phyloP scores from a whole-genome alignment of 2,113 vertebrate genomes.

The Caranx melampygus region DNA sequence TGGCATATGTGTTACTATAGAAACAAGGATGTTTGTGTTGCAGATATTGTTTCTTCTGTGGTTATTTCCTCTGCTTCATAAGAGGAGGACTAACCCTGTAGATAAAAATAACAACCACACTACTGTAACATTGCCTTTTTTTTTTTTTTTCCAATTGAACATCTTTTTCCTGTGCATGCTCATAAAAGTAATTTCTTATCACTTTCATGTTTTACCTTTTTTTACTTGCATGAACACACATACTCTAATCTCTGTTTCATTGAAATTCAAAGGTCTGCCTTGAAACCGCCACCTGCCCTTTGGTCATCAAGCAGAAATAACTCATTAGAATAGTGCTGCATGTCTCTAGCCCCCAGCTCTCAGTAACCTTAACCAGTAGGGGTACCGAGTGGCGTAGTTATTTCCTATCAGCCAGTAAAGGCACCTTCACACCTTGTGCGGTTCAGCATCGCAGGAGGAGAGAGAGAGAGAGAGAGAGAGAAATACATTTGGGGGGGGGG shows the following conservation, averaged over 20 bases:
- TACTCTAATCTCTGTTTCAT: conserved; percentile 60
- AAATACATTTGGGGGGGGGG: conserved; percentile 1
- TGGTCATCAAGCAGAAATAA: conserved; percentile 68
- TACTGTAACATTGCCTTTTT: too few species aligned
- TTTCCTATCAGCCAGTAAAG: conserved; percentile 13
- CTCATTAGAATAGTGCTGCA: conserved; percentile 70
- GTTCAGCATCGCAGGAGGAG: neutral
- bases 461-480: neutral
- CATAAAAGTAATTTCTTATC: conserved; percentile 4
- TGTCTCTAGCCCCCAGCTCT: conserved; percentile 52
- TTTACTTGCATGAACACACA: conserved; percentile 31
- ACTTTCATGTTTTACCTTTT: conserved; percentile 20
- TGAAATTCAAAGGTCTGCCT: conserved; percentile 77
- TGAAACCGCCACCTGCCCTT: conserved; percentile 48
- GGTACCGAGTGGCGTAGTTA: conserved; percentile 7
- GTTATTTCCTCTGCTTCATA: conserved; percentile 26
- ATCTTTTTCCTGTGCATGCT: neutral
- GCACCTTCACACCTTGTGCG: conserved; percentile 43
- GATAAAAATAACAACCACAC: neutral
- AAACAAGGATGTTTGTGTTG: conserved; percentile 50
- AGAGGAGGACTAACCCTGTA: conserved; percentile 5
- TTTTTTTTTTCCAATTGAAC: neutral
- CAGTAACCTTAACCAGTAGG: conserved; percentile 63
- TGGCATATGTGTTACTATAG: conserved; percentile 62
- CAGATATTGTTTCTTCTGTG: conserved; percentile 28